A percentile compares a stretch with the other conserved stretches of the same genome.
Evolutionary conservation across 1,140 invertebrate species (phyloP).

Genomic region (Megalopta genalis): DNA sequence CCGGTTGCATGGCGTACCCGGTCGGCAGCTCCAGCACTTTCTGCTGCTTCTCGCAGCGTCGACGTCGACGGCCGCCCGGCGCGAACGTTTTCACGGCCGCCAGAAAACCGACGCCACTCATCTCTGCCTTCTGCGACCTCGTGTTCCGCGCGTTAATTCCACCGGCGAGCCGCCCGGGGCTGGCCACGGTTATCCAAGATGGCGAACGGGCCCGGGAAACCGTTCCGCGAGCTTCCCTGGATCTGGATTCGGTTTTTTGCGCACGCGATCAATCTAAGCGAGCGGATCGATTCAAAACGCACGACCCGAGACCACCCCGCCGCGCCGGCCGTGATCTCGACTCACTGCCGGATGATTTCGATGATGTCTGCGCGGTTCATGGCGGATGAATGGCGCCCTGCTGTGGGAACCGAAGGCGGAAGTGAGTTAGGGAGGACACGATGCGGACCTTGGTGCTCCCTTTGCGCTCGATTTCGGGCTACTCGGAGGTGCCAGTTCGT

Average conservation of each 20-base stretch:
- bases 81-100: conserved; percentile 84
- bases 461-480: background rate
- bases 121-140: conserved; percentile 61
- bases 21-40: conserved; percentile 80
- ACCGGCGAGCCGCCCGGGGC: background rate
- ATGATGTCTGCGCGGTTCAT: conserved; percentile 26
- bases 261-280: conserved; percentile 1
- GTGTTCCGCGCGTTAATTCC: conserved; percentile 5
- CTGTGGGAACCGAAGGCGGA: conserved; percentile 31
- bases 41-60: conserved; percentile 83
- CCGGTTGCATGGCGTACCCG: conserved; percentile 78
- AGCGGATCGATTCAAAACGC: background rate
- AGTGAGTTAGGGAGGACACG: background rate
- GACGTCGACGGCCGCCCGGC: conserved; percentile 82
- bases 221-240: background rate
- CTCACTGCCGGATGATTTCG: conserved; percentile 28
- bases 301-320: background rate
- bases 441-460: background rate
- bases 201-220: too few species aligned
- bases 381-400: conserved; percentile 13
- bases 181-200: background rate
- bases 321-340: background rate
- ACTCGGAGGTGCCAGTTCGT: background rate
- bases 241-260: background rate
- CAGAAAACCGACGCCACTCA: conserved; percentile 84